Conservation (phyloP, 2,888 invertebrate species). For the Chalcis sispes region DNA sequence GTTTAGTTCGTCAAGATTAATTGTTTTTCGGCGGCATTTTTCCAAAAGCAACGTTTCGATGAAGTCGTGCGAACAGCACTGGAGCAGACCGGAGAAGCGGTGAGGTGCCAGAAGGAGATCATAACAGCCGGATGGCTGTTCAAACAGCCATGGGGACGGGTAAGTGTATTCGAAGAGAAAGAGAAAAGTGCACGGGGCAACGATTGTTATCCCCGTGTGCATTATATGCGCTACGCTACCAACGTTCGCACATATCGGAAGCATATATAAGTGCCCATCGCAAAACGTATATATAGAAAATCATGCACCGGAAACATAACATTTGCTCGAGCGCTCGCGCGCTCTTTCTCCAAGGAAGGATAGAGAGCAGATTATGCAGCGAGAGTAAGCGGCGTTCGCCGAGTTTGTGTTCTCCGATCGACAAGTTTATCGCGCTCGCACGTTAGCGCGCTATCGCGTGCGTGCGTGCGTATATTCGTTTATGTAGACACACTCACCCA, state of each 20-base stretch:
- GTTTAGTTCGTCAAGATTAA: too few species aligned
- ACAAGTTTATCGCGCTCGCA: background rate
- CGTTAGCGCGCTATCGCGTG: background rate
- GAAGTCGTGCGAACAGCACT: conserved; percentile 60
- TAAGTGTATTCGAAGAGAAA: conserved; percentile 62
- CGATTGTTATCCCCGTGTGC: background rate
- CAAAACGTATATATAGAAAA: too few species aligned
- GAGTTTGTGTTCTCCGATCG: conserved; percentile 17
- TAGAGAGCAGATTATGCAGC: background rate
- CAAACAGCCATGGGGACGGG: conserved; percentile 73
- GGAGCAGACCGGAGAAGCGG: conserved; percentile 62
- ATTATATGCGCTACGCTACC: too few species aligned
- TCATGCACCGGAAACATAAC: too few species aligned
- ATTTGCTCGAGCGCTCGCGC: too few species aligned
- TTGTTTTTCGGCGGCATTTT: too few species aligned
- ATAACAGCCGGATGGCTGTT: conserved; percentile 65
- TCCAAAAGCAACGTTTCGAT: conserved; percentile 56
- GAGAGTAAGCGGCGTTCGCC: background rate
- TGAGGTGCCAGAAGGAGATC: conserved; percentile 66
- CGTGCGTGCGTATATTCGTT: background rate
- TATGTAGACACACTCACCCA: too few species aligned
- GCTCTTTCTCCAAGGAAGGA: background rate
- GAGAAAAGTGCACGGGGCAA: background rate
- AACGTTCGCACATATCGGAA: too few species aligned
- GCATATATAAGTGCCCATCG: too few species aligned